Evolutionary conservation across 2,888 invertebrate genomes (phyloP), one percentile per base, ranked within the genome.

Genomic region (Argyresthia goedartella): DNA sequence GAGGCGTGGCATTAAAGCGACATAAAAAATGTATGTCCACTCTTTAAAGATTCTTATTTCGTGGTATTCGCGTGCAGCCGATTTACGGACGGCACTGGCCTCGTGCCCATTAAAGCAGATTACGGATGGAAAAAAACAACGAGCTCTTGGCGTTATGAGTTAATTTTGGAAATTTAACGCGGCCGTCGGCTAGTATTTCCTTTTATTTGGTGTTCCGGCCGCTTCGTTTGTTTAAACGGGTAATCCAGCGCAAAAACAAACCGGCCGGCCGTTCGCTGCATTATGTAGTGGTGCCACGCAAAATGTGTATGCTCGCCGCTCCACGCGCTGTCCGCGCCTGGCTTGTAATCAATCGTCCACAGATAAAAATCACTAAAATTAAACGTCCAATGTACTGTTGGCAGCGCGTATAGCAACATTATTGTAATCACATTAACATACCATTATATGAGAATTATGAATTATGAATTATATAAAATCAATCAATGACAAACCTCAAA

Each of bases 161-260:
- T 85, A 86, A 86, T 86, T 85, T 81, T 76, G 81, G 77, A 85
- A 82, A 81, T 84, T 80, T 81, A 81, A 85, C 78, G 81, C 76
- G 71, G 64, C 65, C 67, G 74, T 68, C 65, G 75, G 81, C 80
- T 79, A 77, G 75, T 76, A 71, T 77, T 77, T 74, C 73, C 76
- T 76, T 82, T 81, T 85, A 80, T 84, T 84, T 81, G 76, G 76
- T 70, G 75, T 76, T 76, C 71, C 73, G 73, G 75, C 70, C 73
- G 73, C 69, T 73, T 68, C 73, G 79, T 81, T 81, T 81, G 76
- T 80, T 79, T 81, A 78, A 82, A 77, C 77, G 79, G 73, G 73
- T 81, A 85, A 84, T 81, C 76, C 77, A 67, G 67, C 60, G 74
- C 71, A 75, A 82, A 81, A 82, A 78, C 76, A 71, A 67, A 66